These are phyloP conservation scores for Cepaea nemoralis DNA, from an alignment of 1,140 invertebrate species.

Conservation along the genomic window DNA sequence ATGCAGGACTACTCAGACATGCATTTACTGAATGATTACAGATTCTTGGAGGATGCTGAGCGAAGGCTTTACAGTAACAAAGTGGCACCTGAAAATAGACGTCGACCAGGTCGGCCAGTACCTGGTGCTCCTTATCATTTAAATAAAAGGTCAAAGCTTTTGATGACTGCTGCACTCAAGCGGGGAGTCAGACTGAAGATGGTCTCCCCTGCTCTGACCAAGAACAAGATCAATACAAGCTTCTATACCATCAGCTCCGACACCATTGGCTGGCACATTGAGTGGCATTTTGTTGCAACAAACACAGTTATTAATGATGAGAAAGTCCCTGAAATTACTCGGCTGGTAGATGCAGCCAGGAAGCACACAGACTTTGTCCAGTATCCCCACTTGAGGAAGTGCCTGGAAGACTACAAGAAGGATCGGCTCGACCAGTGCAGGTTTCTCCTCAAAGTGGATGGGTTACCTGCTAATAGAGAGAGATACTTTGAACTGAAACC, in stretches of 20 bases:
- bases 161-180: conserved; percentile 20
- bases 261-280: conserved; percentile 18
- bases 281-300: conserved; percentile 21
- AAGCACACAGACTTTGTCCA: conserved; percentile 16
- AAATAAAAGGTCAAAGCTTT: conserved; percentile 4
- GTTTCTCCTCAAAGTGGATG: conserved; percentile 6
- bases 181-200: conserved; percentile 4
- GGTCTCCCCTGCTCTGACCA: background rate
- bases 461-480: conserved; percentile 19
- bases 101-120: background rate
- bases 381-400: conserved; percentile 8
- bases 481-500: conserved; percentile 24
- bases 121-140: background rate
- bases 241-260: conserved; percentile 22
- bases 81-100: background rate
- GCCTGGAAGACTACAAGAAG: conserved; percentile 15
- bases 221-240: conserved; percentile 20
- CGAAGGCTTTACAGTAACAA: conserved; percentile 26
- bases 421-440: background rate
- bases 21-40: conserved; percentile 41
- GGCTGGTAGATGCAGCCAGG: background rate
- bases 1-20: conserved; percentile 10
- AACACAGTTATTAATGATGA: conserved; percentile 19
- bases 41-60: conserved; percentile 30
- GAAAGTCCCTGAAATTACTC: conserved; percentile 11